phyloP scores from a whole-genome alignment of 2,888 invertebrate genomes.

The Notodonta ziczac region DNA sequence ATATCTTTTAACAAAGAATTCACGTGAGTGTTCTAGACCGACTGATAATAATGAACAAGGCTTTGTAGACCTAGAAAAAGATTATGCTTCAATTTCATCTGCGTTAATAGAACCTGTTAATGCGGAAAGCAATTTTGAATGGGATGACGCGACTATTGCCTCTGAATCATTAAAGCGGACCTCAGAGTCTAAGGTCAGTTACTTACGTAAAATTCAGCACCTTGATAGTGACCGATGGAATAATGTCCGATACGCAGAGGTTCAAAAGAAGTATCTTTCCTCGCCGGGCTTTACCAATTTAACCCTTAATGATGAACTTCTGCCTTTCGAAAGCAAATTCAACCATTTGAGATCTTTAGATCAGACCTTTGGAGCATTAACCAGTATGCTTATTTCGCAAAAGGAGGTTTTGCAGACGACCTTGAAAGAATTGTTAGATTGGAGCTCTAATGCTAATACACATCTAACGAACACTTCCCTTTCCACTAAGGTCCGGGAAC shows the following conservation, averaged over 20 bases:
- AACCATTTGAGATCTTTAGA: conserved; percentile 1
- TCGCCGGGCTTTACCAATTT: neutral
- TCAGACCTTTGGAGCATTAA: conserved; percentile 4
- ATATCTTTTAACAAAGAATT: neutral
- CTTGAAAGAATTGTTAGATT: neutral
- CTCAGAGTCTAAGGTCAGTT: neutral
- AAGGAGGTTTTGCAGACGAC: neutral
- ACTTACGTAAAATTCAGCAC: neutral
- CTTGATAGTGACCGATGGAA: conserved; percentile 2
- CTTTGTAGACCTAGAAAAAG: neutral
- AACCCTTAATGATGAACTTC: neutral
- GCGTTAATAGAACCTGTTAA: neutral
- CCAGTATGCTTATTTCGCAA: neutral
- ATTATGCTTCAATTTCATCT: neutral
- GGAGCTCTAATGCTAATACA: neutral
- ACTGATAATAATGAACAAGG: neutral
- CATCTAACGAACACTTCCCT: neutral
- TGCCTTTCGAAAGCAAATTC: conserved; percentile 2
- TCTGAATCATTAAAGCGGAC: neutral
- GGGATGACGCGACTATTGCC: neutral
- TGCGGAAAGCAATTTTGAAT: neutral
- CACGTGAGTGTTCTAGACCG: neutral
- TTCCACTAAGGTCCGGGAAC: neutral
- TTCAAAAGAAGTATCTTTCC: conserved; percentile 1
- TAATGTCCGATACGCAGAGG: neutral